A percentile compares a stretch with the other conserved stretches of the same genome.
Evolutionary conservation across 2,888 invertebrate genomes (phyloP).

Genomic region (Torymus tubicola): DNA sequence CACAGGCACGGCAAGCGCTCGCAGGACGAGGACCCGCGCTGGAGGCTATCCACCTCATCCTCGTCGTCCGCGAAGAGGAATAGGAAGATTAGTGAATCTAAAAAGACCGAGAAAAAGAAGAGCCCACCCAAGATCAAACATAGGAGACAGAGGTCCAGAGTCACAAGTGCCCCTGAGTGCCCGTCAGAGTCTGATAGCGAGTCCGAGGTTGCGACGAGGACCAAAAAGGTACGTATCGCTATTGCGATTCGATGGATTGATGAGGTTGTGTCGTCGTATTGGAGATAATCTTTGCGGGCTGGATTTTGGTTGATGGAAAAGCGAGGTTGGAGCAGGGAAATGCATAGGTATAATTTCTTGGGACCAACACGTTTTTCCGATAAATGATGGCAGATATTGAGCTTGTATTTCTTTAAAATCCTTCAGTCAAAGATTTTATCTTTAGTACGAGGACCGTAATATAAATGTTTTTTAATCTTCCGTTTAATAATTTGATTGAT

Average conservation of each 20-base stretch:
- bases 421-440: background rate
- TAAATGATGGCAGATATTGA: too few species aligned
- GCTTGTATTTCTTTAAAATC: too few species aligned
- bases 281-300: too few species aligned
- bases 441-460: constrained; percentile 1
- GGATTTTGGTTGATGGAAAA: too few species aligned
- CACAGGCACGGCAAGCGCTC: constrained; percentile 32
- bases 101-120: constrained; percentile 72
- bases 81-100: constrained; percentile 67
- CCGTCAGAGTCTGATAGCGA: constrained; percentile 72
- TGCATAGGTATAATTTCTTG: too few species aligned
- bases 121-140: constrained; percentile 74
- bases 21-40: constrained; percentile 64
- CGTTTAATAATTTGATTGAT: constrained; percentile 9
- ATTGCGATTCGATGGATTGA: background rate
- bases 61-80: constrained; percentile 67
- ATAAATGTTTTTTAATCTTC: constrained; percentile 33
- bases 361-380: too few species aligned
- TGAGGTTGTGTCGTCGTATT: too few species aligned
- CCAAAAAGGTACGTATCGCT: constrained; percentile 62
- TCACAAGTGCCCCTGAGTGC: constrained; percentile 66
- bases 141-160: constrained; percentile 69
- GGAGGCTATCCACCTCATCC: constrained; percentile 52
- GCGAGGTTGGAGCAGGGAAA: too few species aligned
- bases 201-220: constrained; percentile 67